Conservation (phyloP, 2,888 invertebrate species). For the Auanema sp. region DNA sequence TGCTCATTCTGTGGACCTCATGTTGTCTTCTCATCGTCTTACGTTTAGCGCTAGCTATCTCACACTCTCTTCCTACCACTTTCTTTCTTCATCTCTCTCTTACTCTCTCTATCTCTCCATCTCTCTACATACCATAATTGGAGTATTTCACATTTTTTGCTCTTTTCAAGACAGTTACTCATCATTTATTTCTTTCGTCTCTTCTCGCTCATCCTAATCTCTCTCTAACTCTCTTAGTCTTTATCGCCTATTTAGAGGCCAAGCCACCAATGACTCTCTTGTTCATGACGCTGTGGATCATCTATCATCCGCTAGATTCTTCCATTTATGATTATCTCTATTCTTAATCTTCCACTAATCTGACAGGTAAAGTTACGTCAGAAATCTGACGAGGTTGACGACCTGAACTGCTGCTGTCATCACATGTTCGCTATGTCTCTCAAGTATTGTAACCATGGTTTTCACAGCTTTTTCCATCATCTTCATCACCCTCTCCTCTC, state of each 20-base stretch:
- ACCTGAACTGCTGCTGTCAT: too few relatives aligned
- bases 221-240: not conserved
- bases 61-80: not conserved
- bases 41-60: not conserved
- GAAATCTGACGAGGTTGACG: too few relatives aligned
- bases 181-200: not conserved
- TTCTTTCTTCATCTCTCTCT: constrained; percentile 5
- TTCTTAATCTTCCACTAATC: too few relatives aligned
- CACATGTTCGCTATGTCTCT: too few relatives aligned
- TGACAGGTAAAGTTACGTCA: too few relatives aligned
- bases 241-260: constrained; percentile 1
- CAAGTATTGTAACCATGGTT: too few relatives aligned
- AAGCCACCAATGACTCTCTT: not conserved
- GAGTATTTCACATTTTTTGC: too few relatives aligned
- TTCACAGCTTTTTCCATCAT: too few relatives aligned
- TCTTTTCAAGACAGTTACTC: not conserved
- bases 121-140: not conserved
- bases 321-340: too few relatives aligned
- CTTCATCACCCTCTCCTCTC: too few relatives aligned
- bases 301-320: not conserved
- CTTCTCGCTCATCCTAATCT: not conserved
- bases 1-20: not conserved
- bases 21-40: not conserved
- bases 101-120: not conserved
- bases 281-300: not conserved